These are phyloP conservation scores for Ectropis crepuscularia DNA, from an alignment of 2,888 invertebrate species.

Conservation along the genomic window DNA sequence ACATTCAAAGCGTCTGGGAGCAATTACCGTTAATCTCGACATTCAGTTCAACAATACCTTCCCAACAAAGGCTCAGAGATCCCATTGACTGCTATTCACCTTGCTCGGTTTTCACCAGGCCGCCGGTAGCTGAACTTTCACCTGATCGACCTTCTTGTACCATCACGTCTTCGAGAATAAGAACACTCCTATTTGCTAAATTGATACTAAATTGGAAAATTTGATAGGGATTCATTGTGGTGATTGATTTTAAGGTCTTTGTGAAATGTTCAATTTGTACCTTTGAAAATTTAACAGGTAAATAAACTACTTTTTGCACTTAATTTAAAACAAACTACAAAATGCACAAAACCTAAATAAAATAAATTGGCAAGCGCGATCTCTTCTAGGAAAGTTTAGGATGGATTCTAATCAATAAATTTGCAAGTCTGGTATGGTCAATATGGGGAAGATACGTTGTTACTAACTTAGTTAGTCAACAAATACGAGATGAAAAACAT, in stretches of 20 bases:
- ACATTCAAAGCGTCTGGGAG: constrained; percentile 13
- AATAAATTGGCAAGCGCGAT: too few species aligned
- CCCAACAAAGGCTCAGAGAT: constrained; percentile 35
- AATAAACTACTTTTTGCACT: too few species aligned
- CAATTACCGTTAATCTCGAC: constrained; percentile 32
- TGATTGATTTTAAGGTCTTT: constrained; percentile 8
- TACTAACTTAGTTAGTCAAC: too few species aligned
- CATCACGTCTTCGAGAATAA: constrained; percentile 49
- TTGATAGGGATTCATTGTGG: constrained; percentile 22
- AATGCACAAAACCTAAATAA: too few species aligned
- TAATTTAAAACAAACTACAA: too few species aligned
- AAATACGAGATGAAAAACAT: too few species aligned
- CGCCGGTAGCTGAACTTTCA: constrained; percentile 66
- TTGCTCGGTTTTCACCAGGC: constrained; percentile 58
- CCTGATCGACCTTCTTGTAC: constrained; percentile 59
- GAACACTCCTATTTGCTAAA: constrained; percentile 35
- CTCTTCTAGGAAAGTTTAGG: too few species aligned
- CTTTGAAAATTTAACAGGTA: too few species aligned
- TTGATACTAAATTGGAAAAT: constrained; percentile 34
- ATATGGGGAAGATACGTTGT: too few species aligned
- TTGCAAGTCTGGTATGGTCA: too few species aligned
- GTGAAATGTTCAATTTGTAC: neutral
- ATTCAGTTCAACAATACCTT: constrained; percentile 30
- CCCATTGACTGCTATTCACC: constrained; percentile 42
- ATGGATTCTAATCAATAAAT: too few species aligned